These are phyloP conservation scores for Chrysopa pallens DNA, from an alignment of 1,140 invertebrate genomes.

Conservation along the genomic window DNA sequence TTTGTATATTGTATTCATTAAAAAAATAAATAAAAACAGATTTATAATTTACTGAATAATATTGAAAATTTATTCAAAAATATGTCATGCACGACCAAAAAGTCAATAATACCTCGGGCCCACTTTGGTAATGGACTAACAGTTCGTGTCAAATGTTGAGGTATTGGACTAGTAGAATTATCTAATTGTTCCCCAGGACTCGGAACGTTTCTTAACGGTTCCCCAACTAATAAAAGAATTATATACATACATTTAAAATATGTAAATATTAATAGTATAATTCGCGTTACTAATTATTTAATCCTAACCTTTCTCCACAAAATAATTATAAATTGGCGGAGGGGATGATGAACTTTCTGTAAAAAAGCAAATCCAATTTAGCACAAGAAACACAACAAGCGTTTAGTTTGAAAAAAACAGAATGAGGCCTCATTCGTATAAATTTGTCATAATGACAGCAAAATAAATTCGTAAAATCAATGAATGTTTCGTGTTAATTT, in stretches of 20 bases:
- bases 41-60: too few relatives aligned
- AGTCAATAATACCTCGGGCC: constrained; percentile 28
- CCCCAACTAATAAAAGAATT: constrained; percentile 24
- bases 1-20: too few relatives aligned
- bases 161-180: constrained; percentile 20
- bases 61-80: too few relatives aligned
- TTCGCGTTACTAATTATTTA: not conserved
- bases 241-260: constrained; percentile 1
- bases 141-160: constrained; percentile 21
- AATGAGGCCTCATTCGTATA: too few relatives aligned
- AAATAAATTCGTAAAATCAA: too few relatives aligned
- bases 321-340: not conserved
- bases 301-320: not conserved
- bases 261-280: not conserved
- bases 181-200: constrained; percentile 23
- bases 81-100: too few relatives aligned
- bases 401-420: too few relatives aligned
- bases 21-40: too few relatives aligned
- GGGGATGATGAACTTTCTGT: not conserved
- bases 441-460: too few relatives aligned
- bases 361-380: too few relatives aligned
- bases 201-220: constrained; percentile 30
- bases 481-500: too few relatives aligned
- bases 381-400: too few relatives aligned
- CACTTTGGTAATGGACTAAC: constrained; percentile 35